Conservation (phyloP, 2,113 vertebrate genomes). For the Castor canadensis region DNA sequence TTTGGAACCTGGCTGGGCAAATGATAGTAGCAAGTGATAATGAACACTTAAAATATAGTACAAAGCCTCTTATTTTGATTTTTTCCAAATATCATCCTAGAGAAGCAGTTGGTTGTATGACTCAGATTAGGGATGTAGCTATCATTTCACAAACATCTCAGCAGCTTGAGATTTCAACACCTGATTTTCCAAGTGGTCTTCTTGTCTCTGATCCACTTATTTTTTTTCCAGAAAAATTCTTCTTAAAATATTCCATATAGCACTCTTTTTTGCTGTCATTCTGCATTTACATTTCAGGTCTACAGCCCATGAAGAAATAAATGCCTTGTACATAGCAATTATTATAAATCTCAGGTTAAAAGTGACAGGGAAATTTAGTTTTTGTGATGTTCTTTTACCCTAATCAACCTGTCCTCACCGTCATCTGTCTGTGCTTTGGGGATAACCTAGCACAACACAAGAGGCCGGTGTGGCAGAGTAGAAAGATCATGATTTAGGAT, state of each 20-base stretch:
- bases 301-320: not conserved
- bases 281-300: conserved; percentile 26
- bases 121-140: not conserved
- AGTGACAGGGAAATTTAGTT: not conserved
- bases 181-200: not conserved
- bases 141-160: not conserved
- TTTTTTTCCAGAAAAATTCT: not conserved
- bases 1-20: not conserved
- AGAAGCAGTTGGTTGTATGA: not conserved
- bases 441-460: not conserved
- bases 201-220: not conserved
- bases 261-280: not conserved
- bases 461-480: not conserved
- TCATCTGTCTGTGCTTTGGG: not conserved
- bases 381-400: not conserved
- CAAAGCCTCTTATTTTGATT: conserved; percentile 17
- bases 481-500: conserved; percentile 18
- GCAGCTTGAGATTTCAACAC: not conserved
- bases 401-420: not conserved
- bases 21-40: not conserved
- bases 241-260: not conserved
- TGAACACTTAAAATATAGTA: not conserved
- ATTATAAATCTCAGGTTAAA: conserved; percentile 35
- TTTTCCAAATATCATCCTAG: not conserved
- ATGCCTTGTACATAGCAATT: not conserved